Evolutionary conservation across 2,888 invertebrate genomes (phyloP).

Genomic region (Rugalucina vietnamica): DNA sequence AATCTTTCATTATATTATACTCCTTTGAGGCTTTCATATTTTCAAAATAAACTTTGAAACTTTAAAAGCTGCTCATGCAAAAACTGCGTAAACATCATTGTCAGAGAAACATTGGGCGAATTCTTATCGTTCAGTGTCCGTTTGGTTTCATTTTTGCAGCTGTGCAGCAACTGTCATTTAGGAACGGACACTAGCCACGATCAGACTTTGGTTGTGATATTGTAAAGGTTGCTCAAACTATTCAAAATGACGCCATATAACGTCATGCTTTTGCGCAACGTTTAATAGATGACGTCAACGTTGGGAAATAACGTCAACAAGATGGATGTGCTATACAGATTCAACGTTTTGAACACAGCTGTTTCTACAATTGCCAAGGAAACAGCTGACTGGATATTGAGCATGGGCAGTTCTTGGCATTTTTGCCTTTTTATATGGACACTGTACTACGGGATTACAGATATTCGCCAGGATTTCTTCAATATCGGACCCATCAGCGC

Average conservation of each 20-base stretch:
- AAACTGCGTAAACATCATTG: too few species aligned
- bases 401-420: constrained; percentile 50
- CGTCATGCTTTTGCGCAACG: not conserved
- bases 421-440: constrained; percentile 39
- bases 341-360: constrained; percentile 52
- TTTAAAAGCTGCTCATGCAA: too few species aligned
- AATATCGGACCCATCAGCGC: not conserved
- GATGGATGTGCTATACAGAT: constrained; percentile 53
- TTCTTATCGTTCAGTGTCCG: too few species aligned
- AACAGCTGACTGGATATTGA: constrained; percentile 23
- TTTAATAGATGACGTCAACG: not conserved
- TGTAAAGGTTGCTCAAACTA: too few species aligned
- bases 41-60: too few species aligned
- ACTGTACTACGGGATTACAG: constrained; percentile 14
- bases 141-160: too few species aligned
- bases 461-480: not conserved
- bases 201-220: too few species aligned
- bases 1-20: too few species aligned
- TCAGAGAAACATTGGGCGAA: too few species aligned
- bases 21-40: too few species aligned
- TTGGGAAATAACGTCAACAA: not conserved
- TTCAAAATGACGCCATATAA: not conserved
- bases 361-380: constrained; percentile 49
- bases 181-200: too few species aligned
- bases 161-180: too few species aligned